phyloP scores from a whole-genome alignment of 1,140 invertebrate genomes.

The Probaryconus sp. region DNA sequence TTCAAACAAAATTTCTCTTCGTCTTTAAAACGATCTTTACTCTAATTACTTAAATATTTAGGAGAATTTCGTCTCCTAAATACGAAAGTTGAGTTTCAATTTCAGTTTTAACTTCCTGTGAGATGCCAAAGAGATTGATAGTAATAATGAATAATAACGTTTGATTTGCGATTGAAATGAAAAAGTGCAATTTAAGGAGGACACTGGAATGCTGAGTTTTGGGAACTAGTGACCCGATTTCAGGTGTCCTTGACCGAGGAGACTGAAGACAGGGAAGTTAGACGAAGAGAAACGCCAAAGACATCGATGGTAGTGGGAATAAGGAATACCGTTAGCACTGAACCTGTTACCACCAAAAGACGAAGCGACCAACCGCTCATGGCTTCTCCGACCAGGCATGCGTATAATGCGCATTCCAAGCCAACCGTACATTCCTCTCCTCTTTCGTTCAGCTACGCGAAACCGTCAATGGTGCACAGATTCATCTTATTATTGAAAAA shows the following conservation, averaged over 20 bases:
- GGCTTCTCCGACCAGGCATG: constrained; percentile 39
- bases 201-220: constrained; percentile 43
- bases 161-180: neutral
- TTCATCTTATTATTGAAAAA: no score
- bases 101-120: no score
- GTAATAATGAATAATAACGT: no score
- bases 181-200: constrained; percentile 13
- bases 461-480: constrained; percentile 36
- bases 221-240: constrained; percentile 64
- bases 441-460: constrained; percentile 15
- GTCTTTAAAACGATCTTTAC: no score
- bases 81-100: no score
- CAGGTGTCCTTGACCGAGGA: constrained; percentile 72
- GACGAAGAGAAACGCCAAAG: constrained; percentile 22
- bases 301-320: constrained; percentile 36
- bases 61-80: no score
- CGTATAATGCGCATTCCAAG: constrained; percentile 48
- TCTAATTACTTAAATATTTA: no score
- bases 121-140: no score
- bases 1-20: no score
- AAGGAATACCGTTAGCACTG: constrained; percentile 57
- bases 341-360: constrained; percentile 59
- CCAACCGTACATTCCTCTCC: constrained; percentile 26
- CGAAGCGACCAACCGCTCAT: constrained; percentile 54
- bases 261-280: constrained; percentile 54